A percentile compares a stretch with the other conserved stretches of the same genome.
phyloP scores from a whole-genome alignment of 2,797 vertebrate species.

The Todus mexicanus region DNA sequence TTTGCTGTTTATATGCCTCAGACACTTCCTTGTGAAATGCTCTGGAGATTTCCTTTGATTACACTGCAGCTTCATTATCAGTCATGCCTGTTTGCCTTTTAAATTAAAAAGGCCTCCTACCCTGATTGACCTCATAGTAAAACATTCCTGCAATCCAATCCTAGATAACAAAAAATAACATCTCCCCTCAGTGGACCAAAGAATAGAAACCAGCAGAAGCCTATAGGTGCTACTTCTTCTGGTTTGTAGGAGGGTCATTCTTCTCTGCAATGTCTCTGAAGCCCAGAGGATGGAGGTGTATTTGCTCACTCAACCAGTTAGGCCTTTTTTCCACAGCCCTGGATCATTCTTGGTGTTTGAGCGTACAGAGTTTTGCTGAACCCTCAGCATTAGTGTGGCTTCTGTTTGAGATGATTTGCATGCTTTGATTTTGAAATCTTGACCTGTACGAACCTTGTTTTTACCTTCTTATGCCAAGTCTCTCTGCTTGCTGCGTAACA shows the following conservation, averaged over 20 bases:
- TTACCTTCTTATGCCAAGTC: neutral
- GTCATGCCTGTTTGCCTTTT: conserved; percentile 61
- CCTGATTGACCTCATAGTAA: conserved; percentile 25
- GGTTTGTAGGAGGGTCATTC: neutral
- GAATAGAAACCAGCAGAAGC: neutral
- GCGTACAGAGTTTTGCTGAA: neutral
- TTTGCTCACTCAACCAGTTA: neutral
- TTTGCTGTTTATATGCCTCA: conserved; percentile 12
- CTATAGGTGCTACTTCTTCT: neutral
- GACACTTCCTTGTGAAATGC: conserved; percentile 29
- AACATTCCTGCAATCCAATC: conserved; percentile 16
- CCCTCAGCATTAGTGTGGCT: neutral
- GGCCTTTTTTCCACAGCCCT: neutral
- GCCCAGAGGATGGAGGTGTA: neutral
- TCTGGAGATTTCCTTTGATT: conserved; percentile 53
- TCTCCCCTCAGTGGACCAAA: neutral
- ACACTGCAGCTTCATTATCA: conserved; percentile 55
- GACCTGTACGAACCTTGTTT: neutral
- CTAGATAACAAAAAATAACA: conserved; percentile 34
- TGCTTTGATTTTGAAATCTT: neutral
- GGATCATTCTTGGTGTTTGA: neutral
- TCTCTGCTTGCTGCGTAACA: neutral
- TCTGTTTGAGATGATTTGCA: neutral
- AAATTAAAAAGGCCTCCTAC: conserved; percentile 36
- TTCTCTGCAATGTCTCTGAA: neutral